These are phyloP conservation scores for Pantherophis vulpinus DNA, from an alignment of 2,797 vertebrate species.

Conservation along the genomic window DNA sequence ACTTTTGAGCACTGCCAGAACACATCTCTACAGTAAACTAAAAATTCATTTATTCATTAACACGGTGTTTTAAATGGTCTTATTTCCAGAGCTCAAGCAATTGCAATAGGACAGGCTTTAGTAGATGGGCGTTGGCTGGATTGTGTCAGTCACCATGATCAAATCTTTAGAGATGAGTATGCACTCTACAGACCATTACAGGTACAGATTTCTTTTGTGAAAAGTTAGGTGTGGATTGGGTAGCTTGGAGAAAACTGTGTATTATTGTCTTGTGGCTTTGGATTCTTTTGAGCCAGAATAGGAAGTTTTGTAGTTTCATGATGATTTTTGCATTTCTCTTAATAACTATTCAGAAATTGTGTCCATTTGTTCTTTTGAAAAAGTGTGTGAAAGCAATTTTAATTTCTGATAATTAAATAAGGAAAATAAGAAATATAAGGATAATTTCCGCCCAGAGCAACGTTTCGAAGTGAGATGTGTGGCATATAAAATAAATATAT, in stretches of 20 bases:
- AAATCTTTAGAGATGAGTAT: conserved; percentile 96
- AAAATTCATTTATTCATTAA: not conserved
- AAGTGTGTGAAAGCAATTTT: not conserved
- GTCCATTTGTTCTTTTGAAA: not conserved
- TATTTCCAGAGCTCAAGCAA: conserved; percentile 87
- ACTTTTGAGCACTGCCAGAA: not conserved
- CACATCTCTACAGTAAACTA: not conserved
- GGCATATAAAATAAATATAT: not conserved
- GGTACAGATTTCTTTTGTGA: conserved; percentile 69
- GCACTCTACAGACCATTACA: conserved; percentile 94
- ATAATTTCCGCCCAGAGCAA: not conserved
- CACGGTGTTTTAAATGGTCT: not conserved
- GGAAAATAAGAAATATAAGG: not conserved
- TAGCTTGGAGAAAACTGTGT: not conserved
- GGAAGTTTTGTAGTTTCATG: conserved; percentile 9
- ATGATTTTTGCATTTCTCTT: conserved; percentile 14
- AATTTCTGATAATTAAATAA: conserved; percentile 3
- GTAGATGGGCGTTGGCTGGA: conserved; percentile 97
- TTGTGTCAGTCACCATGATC: conserved; percentile 94
- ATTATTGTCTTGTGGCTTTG: not conserved
- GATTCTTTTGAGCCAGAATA: not conserved
- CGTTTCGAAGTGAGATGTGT: not conserved
- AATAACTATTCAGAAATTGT: not conserved
- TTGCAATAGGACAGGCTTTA: conserved; percentile 94
- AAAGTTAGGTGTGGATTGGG: not conserved